Conservation (phyloP, 2,888 invertebrate genomes). For the Euplagia quadripunctaria region DNA sequence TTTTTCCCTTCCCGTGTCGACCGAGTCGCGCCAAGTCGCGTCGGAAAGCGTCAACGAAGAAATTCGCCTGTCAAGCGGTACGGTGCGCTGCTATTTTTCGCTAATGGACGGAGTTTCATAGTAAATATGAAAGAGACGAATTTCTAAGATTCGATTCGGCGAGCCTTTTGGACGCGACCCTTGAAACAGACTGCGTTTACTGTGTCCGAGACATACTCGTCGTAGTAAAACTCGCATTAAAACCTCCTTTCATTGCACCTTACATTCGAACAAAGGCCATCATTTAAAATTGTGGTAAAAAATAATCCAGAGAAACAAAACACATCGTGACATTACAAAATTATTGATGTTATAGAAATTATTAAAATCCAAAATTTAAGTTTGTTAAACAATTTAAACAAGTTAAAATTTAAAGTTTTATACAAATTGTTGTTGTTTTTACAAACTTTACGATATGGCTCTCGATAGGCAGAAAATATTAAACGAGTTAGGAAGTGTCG, state of each 20-base stretch:
- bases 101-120: no score
- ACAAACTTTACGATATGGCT: slow-evolving; percentile 62
- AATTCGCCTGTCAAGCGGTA: no score
- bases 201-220: no score
- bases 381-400: slow-evolving; percentile 28
- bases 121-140: no score
- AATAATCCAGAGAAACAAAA: slow-evolving; percentile 48
- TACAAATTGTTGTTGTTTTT: slow-evolving; percentile 5
- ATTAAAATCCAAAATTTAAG: slow-evolving; percentile 54
- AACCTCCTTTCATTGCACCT: slow-evolving; percentile 6
- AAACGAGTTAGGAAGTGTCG: slow-evolving; percentile 79
- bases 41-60: no score
- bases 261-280: slow-evolving; percentile 10
- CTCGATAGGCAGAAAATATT: slow-evolving; percentile 79
- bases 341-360: slow-evolving; percentile 20
- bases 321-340: slow-evolving; percentile 29
- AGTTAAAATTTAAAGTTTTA: slow-evolving; percentile 37
- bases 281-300: slow-evolving; percentile 17
- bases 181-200: no score
- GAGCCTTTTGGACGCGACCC: no score
- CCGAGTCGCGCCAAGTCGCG: no score
- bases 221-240: not conserved
- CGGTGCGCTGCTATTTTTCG: no score
- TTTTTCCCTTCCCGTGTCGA: no score
- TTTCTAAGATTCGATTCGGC: no score